Evolutionary conservation across 1,140 invertebrate species (phyloP).

Genomic region (Bombus fervidus): DNA sequence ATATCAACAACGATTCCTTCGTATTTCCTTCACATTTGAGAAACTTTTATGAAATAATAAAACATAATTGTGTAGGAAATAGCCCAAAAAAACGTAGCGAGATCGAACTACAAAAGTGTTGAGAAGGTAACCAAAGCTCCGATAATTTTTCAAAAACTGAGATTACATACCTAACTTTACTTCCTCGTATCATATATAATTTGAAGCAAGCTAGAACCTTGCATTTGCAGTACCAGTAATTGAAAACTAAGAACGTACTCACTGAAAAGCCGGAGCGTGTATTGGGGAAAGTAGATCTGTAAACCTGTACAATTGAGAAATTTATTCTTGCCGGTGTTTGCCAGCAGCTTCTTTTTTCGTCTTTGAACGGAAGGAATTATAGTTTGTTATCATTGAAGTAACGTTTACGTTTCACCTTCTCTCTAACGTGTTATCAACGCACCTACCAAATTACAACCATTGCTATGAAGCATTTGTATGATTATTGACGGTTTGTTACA

Average conservation of each 20-base stretch:
- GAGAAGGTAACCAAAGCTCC: background rate
- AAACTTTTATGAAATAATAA: too few relatives aligned
- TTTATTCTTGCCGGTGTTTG: background rate
- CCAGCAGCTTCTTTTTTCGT: background rate
- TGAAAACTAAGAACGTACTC: background rate
- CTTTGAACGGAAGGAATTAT: background rate
- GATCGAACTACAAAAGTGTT: background rate
- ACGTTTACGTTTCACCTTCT: constrained; percentile 17
- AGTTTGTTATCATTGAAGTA: background rate
- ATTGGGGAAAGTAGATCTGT: background rate
- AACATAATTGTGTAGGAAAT: too few relatives aligned
- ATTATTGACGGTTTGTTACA: background rate
- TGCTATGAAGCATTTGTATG: background rate
- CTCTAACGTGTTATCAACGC: background rate
- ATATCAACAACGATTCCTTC: too few relatives aligned
- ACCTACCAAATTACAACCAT: background rate
- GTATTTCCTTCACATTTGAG: too few relatives aligned
- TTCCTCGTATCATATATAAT: background rate
- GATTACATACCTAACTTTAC: background rate
- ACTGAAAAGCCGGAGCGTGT: background rate
- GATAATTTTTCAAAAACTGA: background rate
- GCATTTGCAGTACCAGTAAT: background rate
- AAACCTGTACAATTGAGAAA: background rate
- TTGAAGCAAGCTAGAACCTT: background rate
- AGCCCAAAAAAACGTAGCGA: background rate